Conservation (phyloP, 2,113 vertebrate genomes). For the Sorex fumeus region DNA sequence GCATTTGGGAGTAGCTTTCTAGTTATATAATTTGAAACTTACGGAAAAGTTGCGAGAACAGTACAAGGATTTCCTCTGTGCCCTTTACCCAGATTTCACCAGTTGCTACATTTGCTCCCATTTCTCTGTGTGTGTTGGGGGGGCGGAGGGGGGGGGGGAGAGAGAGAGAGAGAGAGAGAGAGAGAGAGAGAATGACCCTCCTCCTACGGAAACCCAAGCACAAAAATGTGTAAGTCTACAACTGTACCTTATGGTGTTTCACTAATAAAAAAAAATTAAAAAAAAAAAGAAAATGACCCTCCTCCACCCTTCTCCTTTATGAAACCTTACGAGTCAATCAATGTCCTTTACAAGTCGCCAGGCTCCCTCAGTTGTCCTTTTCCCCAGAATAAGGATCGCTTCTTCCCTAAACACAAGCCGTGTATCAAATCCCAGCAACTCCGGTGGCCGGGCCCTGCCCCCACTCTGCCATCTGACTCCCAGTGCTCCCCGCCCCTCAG, state of each 20-base stretch:
- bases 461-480: not conserved
- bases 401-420: not conserved
- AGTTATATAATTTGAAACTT: constrained; percentile 25
- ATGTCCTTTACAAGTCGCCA: constrained; percentile 9
- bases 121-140: not conserved
- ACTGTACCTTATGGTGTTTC: too few relatives aligned
- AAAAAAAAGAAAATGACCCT: too few relatives aligned
- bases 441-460: too few relatives aligned
- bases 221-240: too few relatives aligned
- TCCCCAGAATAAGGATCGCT: constrained; percentile 25
- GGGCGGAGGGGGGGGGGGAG: not conserved
- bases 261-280: too few relatives aligned
- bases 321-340: constrained; percentile 29
- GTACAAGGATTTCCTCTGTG: not conserved
- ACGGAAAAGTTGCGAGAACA: not conserved
- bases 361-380: not conserved
- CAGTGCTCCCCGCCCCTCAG: not conserved
- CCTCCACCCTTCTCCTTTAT: not conserved
- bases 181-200: too few relatives aligned
- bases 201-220: too few relatives aligned
- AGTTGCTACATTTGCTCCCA: fast-evolving
- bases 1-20: not conserved
- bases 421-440: not conserved
- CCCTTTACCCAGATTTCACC: not conserved
- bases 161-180: too few relatives aligned